Evolutionary conservation across 2,888 invertebrate genomes (phyloP), one percentile per base, ranked within the genome.

Genomic region (Luperina testacea): DNA sequence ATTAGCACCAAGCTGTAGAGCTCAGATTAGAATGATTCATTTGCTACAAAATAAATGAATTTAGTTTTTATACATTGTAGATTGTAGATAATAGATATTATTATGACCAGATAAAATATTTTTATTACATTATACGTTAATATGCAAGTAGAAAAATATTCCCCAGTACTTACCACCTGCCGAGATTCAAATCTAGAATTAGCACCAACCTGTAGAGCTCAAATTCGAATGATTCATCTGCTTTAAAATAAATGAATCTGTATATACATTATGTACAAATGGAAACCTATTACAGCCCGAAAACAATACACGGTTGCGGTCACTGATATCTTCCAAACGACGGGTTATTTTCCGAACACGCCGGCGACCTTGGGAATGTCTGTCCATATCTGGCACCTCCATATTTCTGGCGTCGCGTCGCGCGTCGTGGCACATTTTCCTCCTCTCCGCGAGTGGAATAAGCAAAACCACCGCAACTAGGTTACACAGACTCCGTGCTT

Each of bases 401-500:
- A 89, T 90, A 90, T 90, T 91, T 92, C 90, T 90, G 90, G 87
- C 89, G 85, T 86, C 74, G 71, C 68, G 38, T 38, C 38, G 38
- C 38, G 38, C 38, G 38, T 27, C 87, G 87, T 79, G 89, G 87
- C 89, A 87, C 85, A 90, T 93, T 94, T 93, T 93, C 92, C 90
- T 93, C 91, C 85, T 84, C 81, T 88, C 81, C 91, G 93, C 94
- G 93, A 92, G 90, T 90, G 89, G 95, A 95, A 96, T 95, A 92
- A 94, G 93, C 93, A 95, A 95, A 94, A 92, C 90, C 88, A 82
- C 89, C 91, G 91, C 93, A 96, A 93, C 94, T 96, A 95, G 96
- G 96, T 96, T 96, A 96, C 92, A 92, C 92, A 89, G 95, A 90
- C 92, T 94, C 92, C 90, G 93, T 95, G 94, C 93, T 96, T 96